Evolutionary conservation across 2,888 invertebrate species (phyloP).

Genomic region (Smittia sp.): DNA sequence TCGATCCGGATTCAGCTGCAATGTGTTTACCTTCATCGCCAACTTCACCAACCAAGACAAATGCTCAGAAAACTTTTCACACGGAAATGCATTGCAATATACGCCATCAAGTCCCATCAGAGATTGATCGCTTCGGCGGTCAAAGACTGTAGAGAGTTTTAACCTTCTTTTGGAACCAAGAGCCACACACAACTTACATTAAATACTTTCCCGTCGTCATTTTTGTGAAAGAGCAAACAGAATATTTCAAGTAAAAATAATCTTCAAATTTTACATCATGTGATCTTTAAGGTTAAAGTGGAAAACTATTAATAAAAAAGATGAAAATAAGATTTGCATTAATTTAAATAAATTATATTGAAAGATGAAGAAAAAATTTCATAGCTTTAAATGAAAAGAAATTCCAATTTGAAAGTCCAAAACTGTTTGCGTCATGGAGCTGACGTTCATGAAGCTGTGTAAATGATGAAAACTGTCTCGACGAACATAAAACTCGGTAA

Average conservation of each 20-base stretch:
- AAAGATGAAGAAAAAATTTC: conserved; percentile 26
- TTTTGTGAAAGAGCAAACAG: neutral
- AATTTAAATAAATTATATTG: conserved; percentile 48
- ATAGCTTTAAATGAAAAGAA: conserved; percentile 30
- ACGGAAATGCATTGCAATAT: neutral
- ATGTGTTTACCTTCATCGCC: neutral
- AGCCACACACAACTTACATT: no score
- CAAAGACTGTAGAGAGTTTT: neutral
- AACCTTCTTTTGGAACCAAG: neutral
- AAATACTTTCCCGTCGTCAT: neutral
- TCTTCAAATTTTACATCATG: conserved; percentile 31
- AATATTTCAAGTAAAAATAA: conserved; percentile 27
- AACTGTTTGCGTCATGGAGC: neutral
- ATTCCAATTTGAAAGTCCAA: conserved; percentile 12
- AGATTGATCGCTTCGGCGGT: neutral
- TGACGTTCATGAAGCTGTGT: no score
- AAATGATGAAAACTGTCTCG: neutral
- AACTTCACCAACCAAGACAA: neutral
- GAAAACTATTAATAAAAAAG: conserved; percentile 9
- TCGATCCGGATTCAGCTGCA: no score
- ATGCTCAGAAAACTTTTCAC: conserved; percentile 2
- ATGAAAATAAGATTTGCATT: conserved; percentile 48
- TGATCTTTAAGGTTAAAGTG: conserved; percentile 28
- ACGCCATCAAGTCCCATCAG: neutral
- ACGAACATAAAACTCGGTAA: neutral